Base-by-base conservation (phyloP, 1,140 invertebrate genomes). In the Dryas iulia region DNA sequence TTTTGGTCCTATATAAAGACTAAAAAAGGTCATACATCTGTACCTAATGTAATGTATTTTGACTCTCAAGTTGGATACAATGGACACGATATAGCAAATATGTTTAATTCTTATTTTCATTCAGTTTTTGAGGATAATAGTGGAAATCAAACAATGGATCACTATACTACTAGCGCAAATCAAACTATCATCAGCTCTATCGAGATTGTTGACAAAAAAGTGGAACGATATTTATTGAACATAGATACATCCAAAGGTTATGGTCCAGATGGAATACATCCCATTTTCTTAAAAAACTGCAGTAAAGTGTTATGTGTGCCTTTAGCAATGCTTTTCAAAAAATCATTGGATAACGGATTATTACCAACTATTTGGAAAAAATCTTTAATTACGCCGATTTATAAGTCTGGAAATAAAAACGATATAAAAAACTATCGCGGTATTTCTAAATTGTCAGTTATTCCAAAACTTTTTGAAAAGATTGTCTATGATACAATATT, bases 1-100 rank as follows among this genome's bases (percentile, higher is more conserved):
- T 60, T 60, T 60, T 60, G 59, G 59, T 60, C 59, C 23, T 60
- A n/a, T n/a, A n/a, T n/a, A n/a, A n/a, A n/a, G n/a, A n/a, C n/a
- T n/a, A n/a, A n/a, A n/a, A n/a, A n/a, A 60, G 59, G 23, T 39
- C 31, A 60, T 47, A 60, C n/a, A 18, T 18, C n/a, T 31, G 2
- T 58, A 31, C 56, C 56, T 18, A n/a, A 58, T 58, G 14, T 21
- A 18, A 31, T 58, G 28, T 58, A 58, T 58, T 58, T 31, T 25
- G 18, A 58, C n/a, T 58, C 14, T 30, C 26, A 31, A 18, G 26
- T 31, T 31, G 28, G 25, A 14, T 58, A 14, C n/a, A 21, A 31
- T 58, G 26, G 56, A 58, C 56, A 58, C 3, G 14, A 30, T 18
- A 58, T n/a, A n/a, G n/a, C n/a, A n/a, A n/a, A n/a, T n/a, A n/a